Conservation (phyloP, 2,888 invertebrate genomes). For the Chironomus tentans region DNA sequence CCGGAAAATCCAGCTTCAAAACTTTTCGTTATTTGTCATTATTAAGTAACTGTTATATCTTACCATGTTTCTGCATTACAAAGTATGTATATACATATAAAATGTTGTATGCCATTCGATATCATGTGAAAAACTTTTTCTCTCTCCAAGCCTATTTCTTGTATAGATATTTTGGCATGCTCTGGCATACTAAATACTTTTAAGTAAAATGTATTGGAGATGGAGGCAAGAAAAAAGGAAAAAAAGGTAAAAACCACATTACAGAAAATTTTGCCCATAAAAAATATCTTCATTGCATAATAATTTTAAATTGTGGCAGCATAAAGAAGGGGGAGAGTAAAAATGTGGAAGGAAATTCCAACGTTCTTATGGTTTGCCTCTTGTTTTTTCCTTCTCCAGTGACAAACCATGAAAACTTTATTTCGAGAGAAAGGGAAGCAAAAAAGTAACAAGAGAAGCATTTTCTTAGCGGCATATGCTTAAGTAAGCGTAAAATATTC, state of each 20-base stretch:
- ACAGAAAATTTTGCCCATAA: background rate
- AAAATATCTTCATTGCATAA: background rate
- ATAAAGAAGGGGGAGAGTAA: background rate
- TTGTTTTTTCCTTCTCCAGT: background rate
- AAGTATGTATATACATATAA: too few species aligned
- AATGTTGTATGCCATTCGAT: too few species aligned
- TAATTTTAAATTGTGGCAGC: background rate
- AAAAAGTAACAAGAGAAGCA: too few species aligned
- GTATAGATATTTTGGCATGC: too few species aligned
- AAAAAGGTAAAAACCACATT: background rate
- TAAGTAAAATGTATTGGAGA: too few species aligned
- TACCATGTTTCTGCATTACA: too few species aligned
- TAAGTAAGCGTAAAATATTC: slow-evolving; percentile 3
- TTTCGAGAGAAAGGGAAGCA: background rate
- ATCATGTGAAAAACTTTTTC: too few species aligned
- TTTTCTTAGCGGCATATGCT: background rate
- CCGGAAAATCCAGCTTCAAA: background rate
- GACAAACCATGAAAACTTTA: background rate
- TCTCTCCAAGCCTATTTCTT: too few species aligned
- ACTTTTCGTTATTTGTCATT: background rate
- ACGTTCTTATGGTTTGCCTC: background rate
- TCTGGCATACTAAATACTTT: too few species aligned
- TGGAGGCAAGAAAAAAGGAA: background rate
- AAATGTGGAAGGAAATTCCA: background rate
- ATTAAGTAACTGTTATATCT: background rate